A percentile compares a stretch with the other conserved stretches of the same genome.
These are phyloP conservation scores for Scylla paramamosain DNA, from an alignment of 1,140 invertebrate species.

Conservation along the genomic window DNA sequence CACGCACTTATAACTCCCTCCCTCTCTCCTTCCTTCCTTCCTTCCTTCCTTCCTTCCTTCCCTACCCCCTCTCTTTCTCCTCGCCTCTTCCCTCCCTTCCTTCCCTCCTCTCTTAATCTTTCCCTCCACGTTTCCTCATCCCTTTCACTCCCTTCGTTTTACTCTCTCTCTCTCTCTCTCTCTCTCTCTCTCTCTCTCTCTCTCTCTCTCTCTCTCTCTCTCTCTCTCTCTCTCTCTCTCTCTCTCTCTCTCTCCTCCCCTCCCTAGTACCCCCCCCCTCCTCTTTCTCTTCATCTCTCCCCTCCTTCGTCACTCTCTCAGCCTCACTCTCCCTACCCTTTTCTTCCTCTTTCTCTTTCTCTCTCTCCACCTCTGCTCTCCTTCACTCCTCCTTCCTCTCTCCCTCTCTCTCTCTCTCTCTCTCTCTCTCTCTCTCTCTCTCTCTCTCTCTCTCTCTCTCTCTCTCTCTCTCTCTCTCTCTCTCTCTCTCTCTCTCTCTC, in stretches of 20 bases:
- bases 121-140: too few relatives aligned
- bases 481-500: neutral
- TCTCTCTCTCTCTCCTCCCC: too few relatives aligned
- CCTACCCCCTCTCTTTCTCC: too few relatives aligned
- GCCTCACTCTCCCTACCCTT: neutral
- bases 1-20: too few relatives aligned
- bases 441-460: neutral
- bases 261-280: neutral
- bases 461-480: neutral
- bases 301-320: neutral
- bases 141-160: too few relatives aligned
- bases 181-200: too few relatives aligned
- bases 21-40: too few relatives aligned
- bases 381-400: neutral
- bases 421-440: neutral
- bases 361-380: neutral
- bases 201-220: neutral
- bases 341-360: neutral
- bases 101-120: too few relatives aligned
- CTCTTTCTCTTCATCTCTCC: neutral
- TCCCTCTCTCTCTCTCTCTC: neutral
- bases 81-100: too few relatives aligned
- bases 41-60: too few relatives aligned
- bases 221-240: neutral
- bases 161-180: too few relatives aligned